phyloP scores from a whole-genome alignment of 2,888 invertebrate genomes.

The Orthosia gracilis region DNA sequence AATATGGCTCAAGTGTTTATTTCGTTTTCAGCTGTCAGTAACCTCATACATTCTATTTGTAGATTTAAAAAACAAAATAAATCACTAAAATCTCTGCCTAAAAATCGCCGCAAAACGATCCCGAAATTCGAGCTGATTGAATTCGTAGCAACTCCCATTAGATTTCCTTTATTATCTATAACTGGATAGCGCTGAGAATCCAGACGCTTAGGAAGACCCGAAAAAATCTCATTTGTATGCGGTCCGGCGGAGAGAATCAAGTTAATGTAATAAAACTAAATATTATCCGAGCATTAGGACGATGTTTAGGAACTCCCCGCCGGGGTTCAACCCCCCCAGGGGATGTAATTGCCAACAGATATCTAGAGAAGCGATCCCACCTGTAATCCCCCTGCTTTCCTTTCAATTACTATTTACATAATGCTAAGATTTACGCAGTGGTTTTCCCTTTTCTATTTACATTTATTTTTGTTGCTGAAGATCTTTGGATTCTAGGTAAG shows the following conservation, averaged over 20 bases:
- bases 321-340: conserved; percentile 19
- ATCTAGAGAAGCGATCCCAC: conserved; percentile 42
- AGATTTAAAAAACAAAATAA: not conserved
- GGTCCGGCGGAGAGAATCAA: conserved; percentile 11
- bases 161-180: conserved; percentile 24
- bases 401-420: conserved; percentile 63
- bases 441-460: conserved; percentile 28
- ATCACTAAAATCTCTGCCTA: not conserved
- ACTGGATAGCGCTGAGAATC: conserved; percentile 12
- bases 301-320: not conserved
- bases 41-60: too few relatives aligned
- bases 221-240: conserved; percentile 45
- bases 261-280: conserved; percentile 54
- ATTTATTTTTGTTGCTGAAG: conserved; percentile 4
- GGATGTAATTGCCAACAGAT: conserved; percentile 48
- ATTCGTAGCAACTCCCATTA: conserved; percentile 2
- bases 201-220: conserved; percentile 14
- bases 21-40: not conserved
- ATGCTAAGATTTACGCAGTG: conserved; percentile 47
- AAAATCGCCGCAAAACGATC: not conserved
- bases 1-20: too few relatives aligned
- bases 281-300: conserved; percentile 41
- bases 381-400: conserved; percentile 50
- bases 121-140: conserved; percentile 12
- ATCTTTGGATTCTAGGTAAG: not conserved